phyloP scores from a whole-genome alignment of 2,113 vertebrate genomes.

The Mobula hypostoma region DNA sequence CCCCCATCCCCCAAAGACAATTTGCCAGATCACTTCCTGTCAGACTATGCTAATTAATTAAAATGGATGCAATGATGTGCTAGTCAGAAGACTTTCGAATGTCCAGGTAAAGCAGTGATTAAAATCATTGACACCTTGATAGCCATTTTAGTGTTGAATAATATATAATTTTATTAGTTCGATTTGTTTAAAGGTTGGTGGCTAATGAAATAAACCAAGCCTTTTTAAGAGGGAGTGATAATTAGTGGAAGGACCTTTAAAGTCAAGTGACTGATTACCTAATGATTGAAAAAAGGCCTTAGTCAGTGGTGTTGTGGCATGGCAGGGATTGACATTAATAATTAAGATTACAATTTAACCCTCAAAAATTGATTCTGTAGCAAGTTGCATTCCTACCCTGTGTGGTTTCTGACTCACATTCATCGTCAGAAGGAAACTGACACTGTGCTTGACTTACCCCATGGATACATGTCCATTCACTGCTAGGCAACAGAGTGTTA shows the following conservation, averaged over 20 bases:
- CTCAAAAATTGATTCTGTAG: background rate
- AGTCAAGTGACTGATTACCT: background rate
- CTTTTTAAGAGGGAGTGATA: background rate
- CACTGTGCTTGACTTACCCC: background rate
- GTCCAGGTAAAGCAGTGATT: background rate
- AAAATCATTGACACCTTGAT: background rate
- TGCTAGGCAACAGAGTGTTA: conserved; percentile 26
- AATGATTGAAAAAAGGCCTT: background rate
- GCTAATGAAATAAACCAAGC: background rate
- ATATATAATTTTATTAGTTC: background rate
- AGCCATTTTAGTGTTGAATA: background rate
- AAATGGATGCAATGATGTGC: background rate
- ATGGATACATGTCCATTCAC: conserved; percentile 6
- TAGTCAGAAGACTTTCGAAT: background rate
- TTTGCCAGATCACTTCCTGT: background rate
- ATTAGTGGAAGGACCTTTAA: background rate
- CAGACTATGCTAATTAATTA: background rate
- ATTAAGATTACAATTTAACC: background rate
- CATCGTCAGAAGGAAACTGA: background rate
- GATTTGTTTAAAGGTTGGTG: background rate
- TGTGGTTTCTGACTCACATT: background rate
- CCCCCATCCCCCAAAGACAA: background rate
- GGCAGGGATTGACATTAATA: conserved; percentile 5
- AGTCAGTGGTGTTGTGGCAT: background rate
- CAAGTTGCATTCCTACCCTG: background rate